Conservation (phyloP, 37 sponge, comb jelly and placozoan genomes). For the Chondrilla cf. caribensis region DNA sequence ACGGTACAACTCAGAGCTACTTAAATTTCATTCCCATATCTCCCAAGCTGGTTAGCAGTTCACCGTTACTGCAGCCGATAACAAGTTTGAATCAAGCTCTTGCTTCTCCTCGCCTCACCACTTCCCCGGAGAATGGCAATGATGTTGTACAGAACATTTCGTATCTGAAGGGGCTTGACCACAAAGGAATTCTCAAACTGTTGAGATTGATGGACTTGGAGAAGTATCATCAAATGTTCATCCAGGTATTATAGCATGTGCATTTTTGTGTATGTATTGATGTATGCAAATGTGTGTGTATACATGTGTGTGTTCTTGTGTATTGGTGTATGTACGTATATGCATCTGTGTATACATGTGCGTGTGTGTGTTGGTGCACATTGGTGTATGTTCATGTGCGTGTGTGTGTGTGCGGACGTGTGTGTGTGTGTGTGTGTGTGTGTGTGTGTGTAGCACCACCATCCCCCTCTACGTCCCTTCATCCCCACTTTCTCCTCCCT, state of each 20-base stretch:
- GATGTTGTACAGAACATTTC: neutral
- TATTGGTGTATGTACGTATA: no score
- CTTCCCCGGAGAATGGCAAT: neutral
- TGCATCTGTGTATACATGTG: no score
- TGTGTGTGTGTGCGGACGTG: no score
- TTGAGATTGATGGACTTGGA: neutral
- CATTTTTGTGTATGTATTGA: neutral
- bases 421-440: no score
- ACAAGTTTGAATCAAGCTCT: neutral
- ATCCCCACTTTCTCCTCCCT: neutral
- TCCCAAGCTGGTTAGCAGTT: neutral
- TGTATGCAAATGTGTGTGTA: neutral
- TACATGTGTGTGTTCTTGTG: neutral
- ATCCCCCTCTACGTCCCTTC: no score
- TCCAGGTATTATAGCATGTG: neutral
- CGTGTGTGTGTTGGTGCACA: no score
- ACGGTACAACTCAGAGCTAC: no score
- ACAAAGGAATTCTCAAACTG: conserved; percentile 8
- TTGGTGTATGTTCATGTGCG: no score
- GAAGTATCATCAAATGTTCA: conserved; percentile 17
- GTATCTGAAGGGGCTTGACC: conserved; percentile 7
- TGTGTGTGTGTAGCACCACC: no score
- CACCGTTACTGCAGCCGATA: neutral
- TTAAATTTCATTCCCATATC: conserved; percentile 18
- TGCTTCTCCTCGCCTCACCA: neutral